A percentile compares a stretch with the other conserved stretches of the same genome.
These are phyloP conservation scores for Eudasyphora cyanicolor DNA, from an alignment of 2,888 invertebrate species.

Conservation along the genomic window DNA sequence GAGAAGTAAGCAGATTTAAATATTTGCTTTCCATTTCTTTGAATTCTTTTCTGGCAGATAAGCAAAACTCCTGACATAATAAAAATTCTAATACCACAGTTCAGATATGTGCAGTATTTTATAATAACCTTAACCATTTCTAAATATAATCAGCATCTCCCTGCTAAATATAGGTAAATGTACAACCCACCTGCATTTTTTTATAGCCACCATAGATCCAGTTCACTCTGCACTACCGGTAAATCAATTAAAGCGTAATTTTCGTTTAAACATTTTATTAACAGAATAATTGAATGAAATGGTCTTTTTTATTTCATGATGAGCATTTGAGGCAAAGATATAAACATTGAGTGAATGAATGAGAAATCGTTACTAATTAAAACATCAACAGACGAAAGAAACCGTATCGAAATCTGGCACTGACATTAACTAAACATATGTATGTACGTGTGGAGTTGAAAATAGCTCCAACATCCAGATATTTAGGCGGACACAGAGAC, in stretches of 20 bases:
- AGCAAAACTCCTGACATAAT: too few relatives aligned
- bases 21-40: too few relatives aligned
- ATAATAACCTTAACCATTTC: too few relatives aligned
- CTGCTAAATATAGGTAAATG: too few relatives aligned
- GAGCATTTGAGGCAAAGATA: conserved; percentile 14
- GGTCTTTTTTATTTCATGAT: background rate
- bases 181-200: too few relatives aligned
- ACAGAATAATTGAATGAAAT: conserved; percentile 36
- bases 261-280: conserved; percentile 18
- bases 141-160: too few relatives aligned
- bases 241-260: background rate
- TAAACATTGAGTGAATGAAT: conserved; percentile 40
- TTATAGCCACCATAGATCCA: background rate
- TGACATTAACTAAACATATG: conserved; percentile 17
- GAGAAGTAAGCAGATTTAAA: too few relatives aligned
- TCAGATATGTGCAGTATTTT: too few relatives aligned
- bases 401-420: background rate
- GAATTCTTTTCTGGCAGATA: too few relatives aligned
- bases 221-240: too few relatives aligned
- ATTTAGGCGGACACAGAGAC: background rate
- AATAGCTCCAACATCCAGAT: background rate
- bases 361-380: conserved; percentile 56
- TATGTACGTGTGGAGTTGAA: background rate
- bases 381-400: conserved; percentile 49
- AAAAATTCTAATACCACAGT: too few relatives aligned